Percentiles rank a stretch among this genome's conserved stretches.
These are phyloP conservation scores for Andinoacara biseriatus DNA, from an alignment of 2,113 vertebrate species.

Conservation along the genomic window DNA sequence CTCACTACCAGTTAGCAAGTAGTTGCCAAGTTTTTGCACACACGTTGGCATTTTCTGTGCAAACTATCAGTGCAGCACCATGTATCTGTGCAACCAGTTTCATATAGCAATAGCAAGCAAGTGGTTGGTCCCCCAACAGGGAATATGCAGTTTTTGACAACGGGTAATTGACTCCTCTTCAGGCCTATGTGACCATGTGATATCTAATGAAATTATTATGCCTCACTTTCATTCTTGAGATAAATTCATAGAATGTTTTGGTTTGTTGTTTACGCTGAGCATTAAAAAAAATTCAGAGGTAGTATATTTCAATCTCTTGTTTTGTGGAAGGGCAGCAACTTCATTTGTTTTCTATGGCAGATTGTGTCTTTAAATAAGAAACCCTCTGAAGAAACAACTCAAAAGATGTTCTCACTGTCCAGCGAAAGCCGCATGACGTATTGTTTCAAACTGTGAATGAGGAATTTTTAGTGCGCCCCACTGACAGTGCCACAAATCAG, in stretches of 20 bases:
- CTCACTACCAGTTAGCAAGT: no score
- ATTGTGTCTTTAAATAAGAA: not conserved
- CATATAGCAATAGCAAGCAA: no score
- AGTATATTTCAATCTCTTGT: not conserved
- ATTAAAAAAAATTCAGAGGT: not conserved
- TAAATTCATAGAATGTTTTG: not conserved
- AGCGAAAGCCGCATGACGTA: not conserved
- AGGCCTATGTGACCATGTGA: not conserved
- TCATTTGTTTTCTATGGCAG: not conserved
- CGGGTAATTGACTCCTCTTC: not conserved
- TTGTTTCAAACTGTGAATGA: slow-evolving; percentile 11
- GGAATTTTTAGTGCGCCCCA: not conserved
- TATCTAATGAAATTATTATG: not conserved
- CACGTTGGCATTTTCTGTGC: no score
- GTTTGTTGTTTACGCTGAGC: not conserved
- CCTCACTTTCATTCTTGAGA: not conserved
- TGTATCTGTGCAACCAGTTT: no score
- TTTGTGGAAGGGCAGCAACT: not conserved
- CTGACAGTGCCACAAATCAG: not conserved
- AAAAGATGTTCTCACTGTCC: not conserved
- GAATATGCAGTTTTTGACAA: not conserved
- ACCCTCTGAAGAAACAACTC: not conserved
- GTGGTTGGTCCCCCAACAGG: no score
- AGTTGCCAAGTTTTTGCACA: no score
- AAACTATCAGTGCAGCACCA: no score